Evolutionary conservation across 2,797 vertebrate species (phyloP).

Genomic region (Nothura maculosa): DNA sequence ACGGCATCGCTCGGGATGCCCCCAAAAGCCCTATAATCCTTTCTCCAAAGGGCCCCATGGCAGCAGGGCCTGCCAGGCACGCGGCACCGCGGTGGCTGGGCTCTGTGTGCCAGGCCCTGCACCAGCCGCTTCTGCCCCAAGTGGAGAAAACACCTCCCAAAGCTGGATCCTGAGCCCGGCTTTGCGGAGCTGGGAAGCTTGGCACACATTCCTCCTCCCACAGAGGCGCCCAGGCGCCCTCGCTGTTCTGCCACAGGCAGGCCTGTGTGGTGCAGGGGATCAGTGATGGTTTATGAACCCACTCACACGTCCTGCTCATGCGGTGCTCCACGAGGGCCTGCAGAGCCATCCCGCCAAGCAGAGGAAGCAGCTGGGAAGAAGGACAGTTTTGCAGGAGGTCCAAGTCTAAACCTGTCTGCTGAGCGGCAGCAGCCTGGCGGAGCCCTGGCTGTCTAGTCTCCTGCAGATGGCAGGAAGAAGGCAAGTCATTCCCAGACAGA

Average conservation of each 20-base stretch:
- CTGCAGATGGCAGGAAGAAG: conserved; percentile 59
- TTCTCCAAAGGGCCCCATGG: neutral
- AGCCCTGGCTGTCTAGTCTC: conserved; percentile 55
- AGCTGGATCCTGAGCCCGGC: neutral
- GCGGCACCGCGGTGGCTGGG: neutral
- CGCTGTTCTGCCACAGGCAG: neutral
- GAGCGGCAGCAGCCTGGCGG: conserved; percentile 48
- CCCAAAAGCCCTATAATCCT: neutral
- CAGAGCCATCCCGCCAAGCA: neutral
- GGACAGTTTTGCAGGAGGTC: neutral
- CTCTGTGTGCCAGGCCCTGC: neutral
- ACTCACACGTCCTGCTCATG: rapidly evolving
- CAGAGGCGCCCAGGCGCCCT: neutral
- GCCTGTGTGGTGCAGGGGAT: rapidly evolving
- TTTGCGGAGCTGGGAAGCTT: neutral
- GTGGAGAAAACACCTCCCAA: neutral
- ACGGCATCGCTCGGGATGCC: too few species aligned
- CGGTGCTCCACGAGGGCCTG: neutral
- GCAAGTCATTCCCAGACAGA: neutral
- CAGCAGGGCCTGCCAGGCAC: neutral
- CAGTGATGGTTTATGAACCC: neutral
- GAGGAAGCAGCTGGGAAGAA: neutral
- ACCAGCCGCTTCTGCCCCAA: neutral
- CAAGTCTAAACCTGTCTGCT: conserved; percentile 53
- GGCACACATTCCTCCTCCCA: neutral